phyloP scores from a whole-genome alignment of 2,113 vertebrate species.

The Lota lota region DNA sequence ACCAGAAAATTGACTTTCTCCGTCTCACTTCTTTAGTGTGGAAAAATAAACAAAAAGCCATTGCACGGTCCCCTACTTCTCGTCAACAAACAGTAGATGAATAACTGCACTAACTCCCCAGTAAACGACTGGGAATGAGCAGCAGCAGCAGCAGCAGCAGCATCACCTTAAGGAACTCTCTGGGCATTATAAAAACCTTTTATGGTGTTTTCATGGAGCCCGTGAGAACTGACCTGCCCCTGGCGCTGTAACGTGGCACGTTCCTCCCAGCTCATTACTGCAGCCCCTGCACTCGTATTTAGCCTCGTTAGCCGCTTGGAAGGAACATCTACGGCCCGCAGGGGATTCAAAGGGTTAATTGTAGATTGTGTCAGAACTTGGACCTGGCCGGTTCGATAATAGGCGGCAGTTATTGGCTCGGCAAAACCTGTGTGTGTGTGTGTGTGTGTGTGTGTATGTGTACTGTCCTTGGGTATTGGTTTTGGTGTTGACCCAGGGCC shows the following conservation, averaged over 20 bases:
- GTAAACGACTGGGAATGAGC: no score
- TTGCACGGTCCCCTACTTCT: no score
- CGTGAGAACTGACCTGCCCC: slow-evolving; percentile 56
- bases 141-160: no score
- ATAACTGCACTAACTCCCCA: no score
- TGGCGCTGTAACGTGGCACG: slow-evolving; percentile 42
- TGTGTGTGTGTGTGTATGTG: slow-evolving; percentile 27
- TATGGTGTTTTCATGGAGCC: slow-evolving; percentile 48
- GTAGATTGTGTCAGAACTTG: slow-evolving; percentile 68
- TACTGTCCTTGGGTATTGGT: slow-evolving; percentile 56
- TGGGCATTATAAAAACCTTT: no score
- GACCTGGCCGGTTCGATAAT: slow-evolving; percentile 69
- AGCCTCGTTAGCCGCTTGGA: slow-evolving; percentile 64
- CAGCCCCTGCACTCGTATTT: slow-evolving; percentile 66
- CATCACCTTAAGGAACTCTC: no score
- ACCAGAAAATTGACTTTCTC: no score
- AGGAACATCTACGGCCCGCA: slow-evolving; percentile 57
- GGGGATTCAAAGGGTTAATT: slow-evolving; percentile 71
- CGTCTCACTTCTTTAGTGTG: no score
- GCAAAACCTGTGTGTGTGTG: slow-evolving; percentile 12
- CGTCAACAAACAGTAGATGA: no score
- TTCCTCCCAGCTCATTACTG: slow-evolving; percentile 66
- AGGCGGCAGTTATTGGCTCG: slow-evolving; percentile 68
- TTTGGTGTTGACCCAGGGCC: slow-evolving; percentile 71
- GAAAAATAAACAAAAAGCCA: no score